These are phyloP conservation scores for Ptilorrhoa leucosticta DNA, from an alignment of 2,113 vertebrate genomes.

Conservation along the genomic window DNA sequence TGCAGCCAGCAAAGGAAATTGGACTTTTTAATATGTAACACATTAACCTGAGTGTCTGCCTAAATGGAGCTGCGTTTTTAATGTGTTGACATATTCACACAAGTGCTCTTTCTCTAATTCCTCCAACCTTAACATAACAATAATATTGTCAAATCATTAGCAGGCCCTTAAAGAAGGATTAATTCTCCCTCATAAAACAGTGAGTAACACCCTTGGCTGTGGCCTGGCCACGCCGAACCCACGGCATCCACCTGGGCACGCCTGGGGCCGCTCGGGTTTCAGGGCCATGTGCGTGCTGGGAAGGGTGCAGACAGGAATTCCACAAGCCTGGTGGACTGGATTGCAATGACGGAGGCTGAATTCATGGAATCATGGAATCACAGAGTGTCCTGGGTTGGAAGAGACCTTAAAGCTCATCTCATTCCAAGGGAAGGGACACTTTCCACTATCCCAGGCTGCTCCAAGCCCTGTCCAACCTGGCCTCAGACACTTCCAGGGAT, in stretches of 20 bases:
- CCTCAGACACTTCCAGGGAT: background rate
- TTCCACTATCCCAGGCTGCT: rapidly evolving
- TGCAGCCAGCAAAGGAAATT: constrained; percentile 51
- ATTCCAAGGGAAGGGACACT: rapidly evolving
- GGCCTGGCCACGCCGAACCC: background rate
- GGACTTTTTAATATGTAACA: constrained; percentile 59
- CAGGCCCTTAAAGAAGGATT: constrained; percentile 40
- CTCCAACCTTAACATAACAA: constrained; percentile 26
- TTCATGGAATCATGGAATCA: background rate
- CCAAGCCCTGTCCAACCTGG: rapidly evolving
- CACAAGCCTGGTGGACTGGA: background rate
- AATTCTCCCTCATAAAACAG: constrained; percentile 18
- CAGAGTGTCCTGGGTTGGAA: background rate
- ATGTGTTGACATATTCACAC: constrained; percentile 43
- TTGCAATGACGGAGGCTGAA: background rate
- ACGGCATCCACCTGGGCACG: background rate
- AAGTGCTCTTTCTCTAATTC: constrained; percentile 49
- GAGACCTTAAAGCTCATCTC: background rate
- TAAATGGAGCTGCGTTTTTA: constrained; percentile 39
- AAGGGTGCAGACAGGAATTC: background rate
- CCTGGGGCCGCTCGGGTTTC: background rate
- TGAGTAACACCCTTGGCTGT: background rate
- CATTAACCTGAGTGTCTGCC: constrained; percentile 52
- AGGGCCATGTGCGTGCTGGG: background rate
- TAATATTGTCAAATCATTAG: constrained; percentile 61